A percentile compares a stretch with the other conserved stretches of the same genome.
Conservation (phyloP, 2,797 vertebrate genomes). For the Trachurus trachurus region DNA sequence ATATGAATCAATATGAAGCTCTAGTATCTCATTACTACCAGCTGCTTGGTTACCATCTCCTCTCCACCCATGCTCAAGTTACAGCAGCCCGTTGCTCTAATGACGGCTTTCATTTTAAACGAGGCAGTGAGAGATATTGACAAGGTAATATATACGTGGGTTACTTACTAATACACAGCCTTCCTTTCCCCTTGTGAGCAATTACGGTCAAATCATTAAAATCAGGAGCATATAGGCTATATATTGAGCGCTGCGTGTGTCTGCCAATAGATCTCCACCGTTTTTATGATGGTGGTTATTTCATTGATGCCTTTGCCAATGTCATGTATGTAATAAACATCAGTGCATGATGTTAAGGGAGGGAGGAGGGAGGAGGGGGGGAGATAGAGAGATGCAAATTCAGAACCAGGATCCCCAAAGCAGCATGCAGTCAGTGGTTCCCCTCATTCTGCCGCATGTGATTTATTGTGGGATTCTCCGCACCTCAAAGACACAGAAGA, state of each 20-base stretch:
- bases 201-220: conserved; percentile 65
- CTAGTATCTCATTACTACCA: conserved; percentile 54
- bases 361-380: too few species aligned
- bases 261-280: conserved; percentile 32
- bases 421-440: conserved; percentile 30
- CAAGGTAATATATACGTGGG: conserved; percentile 44
- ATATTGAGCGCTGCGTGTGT: conserved; percentile 31
- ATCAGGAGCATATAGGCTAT: conserved; percentile 30
- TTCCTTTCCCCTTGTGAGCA: conserved; percentile 44
- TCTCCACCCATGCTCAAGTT: conserved; percentile 35
- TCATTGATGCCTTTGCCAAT: conserved; percentile 46
- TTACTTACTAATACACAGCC: conserved; percentile 60
- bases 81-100: conserved; percentile 28
- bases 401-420: conserved; percentile 38
- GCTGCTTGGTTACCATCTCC: conserved; percentile 37
- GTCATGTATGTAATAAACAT: conserved; percentile 56
- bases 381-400: conserved; percentile 60
- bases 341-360: conserved; percentile 19
- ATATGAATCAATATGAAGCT: conserved; percentile 61
- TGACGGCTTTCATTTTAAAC: conserved; percentile 54
- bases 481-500: conserved; percentile 74
- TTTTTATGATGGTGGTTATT: conserved; percentile 43
- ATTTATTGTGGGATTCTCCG: conserved; percentile 75
- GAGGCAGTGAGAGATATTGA: conserved; percentile 61
- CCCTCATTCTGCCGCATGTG: conserved; percentile 58